These are phyloP conservation scores for Drosophila erecta DNA, from an alignment of 1,140 invertebrate species.

Conservation along the genomic window DNA sequence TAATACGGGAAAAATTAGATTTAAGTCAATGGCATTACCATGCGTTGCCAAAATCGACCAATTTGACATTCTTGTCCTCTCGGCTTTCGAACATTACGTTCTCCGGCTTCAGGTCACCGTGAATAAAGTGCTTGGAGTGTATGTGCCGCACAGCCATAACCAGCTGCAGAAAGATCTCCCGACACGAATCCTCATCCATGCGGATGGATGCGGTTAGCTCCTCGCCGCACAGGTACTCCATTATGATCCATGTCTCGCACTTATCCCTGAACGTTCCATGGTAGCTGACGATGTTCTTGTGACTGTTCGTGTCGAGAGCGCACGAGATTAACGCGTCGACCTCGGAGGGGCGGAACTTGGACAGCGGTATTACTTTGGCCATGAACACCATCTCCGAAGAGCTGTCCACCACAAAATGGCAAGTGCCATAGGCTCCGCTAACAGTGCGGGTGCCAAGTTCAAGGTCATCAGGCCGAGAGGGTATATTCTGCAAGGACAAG, in stretches of 20 bases:
- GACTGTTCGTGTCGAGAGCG: conserved; percentile 78
- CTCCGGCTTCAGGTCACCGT: conserved; percentile 96
- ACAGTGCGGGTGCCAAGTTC: conserved; percentile 52
- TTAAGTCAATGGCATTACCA: conserved; percentile 41
- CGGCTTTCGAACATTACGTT: conserved; percentile 90
- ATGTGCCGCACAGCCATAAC: conserved; percentile 92
- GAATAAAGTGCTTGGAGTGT: conserved; percentile 92
- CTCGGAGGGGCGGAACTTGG: conserved; percentile 74
- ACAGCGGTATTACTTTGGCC: conserved; percentile 92
- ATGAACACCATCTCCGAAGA: conserved; percentile 64
- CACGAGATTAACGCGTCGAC: conserved; percentile 75
- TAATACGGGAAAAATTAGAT: background rate
- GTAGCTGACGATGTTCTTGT: conserved; percentile 94
- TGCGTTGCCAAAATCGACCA: conserved; percentile 97
- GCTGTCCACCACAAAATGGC: conserved; percentile 64
- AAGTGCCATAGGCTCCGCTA: conserved; percentile 67
- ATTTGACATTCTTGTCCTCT: conserved; percentile 88
- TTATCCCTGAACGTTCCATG: conserved; percentile 93
- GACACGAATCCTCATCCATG: conserved; percentile 90
- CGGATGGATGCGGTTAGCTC: conserved; percentile 92
- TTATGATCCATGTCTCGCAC: conserved; percentile 92
- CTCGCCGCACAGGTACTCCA: conserved; percentile 94
- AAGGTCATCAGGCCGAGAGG: conserved; percentile 60
- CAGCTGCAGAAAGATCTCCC: conserved; percentile 90
- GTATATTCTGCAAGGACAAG: conserved; percentile 45